phyloP scores from a whole-genome alignment of 2,888 invertebrate genomes.

The Parnassius smintheus region DNA sequence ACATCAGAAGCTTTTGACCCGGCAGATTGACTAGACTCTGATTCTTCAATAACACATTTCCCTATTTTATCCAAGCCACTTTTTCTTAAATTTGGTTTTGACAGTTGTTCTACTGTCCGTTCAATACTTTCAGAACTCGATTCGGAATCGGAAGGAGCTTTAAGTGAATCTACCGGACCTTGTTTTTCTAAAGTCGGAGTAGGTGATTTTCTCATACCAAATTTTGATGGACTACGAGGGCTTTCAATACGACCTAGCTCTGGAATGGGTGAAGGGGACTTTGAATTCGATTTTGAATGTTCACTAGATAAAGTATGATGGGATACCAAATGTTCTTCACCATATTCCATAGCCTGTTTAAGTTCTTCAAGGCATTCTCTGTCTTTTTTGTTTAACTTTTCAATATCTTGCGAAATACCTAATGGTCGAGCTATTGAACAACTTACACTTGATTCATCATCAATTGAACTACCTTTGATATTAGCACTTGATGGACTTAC shows the following conservation, averaged over 20 bases:
- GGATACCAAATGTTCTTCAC: constrained; percentile 70
- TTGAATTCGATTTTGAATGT: constrained; percentile 72
- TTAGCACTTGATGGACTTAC: constrained; percentile 82
- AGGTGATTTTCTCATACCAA: constrained; percentile 67
- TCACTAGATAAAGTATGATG: constrained; percentile 72
- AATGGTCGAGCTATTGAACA: constrained; percentile 90
- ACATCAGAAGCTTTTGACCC: constrained; percentile 73
- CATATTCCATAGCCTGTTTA: constrained; percentile 81
- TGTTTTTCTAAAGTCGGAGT: constrained; percentile 84
- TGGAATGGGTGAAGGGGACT: constrained; percentile 64
- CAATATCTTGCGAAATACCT: constrained; percentile 88
- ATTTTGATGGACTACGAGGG: constrained; percentile 68
- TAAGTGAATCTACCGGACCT: constrained; percentile 77
- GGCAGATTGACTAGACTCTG: constrained; percentile 82
- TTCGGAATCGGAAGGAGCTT: constrained; percentile 82
- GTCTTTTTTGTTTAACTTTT: constrained; percentile 84
- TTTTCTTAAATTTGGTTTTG: constrained; percentile 73
- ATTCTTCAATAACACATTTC: constrained; percentile 76
- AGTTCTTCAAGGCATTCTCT: constrained; percentile 81
- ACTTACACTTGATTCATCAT: constrained; percentile 88
- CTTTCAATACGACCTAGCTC: constrained; percentile 71
- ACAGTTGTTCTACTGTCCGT: constrained; percentile 71
- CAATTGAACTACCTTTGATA: constrained; percentile 84
- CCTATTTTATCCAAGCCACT: constrained; percentile 66
- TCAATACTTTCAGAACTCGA: constrained; percentile 80